Base-by-base conservation (phyloP, 2,797 vertebrate species). In the Sternarchorhynchus goeldii region DNA sequence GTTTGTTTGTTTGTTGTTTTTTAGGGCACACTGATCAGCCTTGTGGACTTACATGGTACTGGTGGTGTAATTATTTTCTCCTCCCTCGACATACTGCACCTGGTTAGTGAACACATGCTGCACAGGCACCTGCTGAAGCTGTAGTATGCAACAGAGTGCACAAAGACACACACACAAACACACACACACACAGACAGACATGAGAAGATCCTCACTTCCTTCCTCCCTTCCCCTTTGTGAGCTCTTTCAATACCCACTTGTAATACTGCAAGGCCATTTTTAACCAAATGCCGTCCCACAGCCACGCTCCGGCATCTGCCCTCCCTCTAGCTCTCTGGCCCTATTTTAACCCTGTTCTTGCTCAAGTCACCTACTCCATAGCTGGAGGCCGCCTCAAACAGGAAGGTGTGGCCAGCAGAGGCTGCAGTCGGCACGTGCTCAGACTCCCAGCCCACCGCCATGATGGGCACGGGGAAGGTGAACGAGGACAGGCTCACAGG, bases 21-120 rank as follows among this genome's bases (percentile, higher is more conserved):
- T 50, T 45, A 36, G 34, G 34, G 34, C 4, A 36, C 5, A 67
- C 32, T 6, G 12, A 17, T 7, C 10, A 36, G 56, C 58, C 1
- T 5, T 45, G n/a, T 76, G 31, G 65, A 84, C 95, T 96, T 86
- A 98, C 96, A 98, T 97, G 87, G 96, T 95, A 77, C 94, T 95
- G 82, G 95, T 93, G 5, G 95, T 92, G 89, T 98, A 98, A 91
- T 89, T 95, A 85, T 90, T 83, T 12, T 97, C 96, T 67, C 90
- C 93, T 64, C 93, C 95, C 85, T 98, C 96, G 88, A 97, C 96
- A 84, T 97, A 98, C 87, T 98, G 96, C 86, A 97, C 96, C 89
- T 96, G 96, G 87, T 94, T 95, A 85, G 96, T 88, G 83, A 97
- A 97, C 58, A 97, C 95, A 72, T 98, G 96, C 77, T 96, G 93